Conservation (phyloP, 2,888 invertebrate genomes). For the Caenorhabditis sp. region DNA sequence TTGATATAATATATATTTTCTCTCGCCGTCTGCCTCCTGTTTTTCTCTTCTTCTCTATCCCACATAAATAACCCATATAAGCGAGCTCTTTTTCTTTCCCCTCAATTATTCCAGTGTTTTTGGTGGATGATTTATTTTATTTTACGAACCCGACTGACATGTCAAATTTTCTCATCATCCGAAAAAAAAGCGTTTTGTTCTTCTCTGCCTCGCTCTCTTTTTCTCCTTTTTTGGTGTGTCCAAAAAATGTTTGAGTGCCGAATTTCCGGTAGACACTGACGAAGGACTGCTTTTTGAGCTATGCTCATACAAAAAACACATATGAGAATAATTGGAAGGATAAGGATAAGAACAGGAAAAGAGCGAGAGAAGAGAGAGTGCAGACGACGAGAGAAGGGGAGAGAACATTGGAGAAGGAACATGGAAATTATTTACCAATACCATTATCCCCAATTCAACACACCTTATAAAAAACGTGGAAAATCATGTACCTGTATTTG, state of each 20-base stretch:
- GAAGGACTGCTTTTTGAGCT: neutral
- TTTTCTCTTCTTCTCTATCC: too few species aligned
- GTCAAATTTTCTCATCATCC: neutral
- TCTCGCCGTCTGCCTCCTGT: too few species aligned
- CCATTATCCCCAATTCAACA: too few species aligned
- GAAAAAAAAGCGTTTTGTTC: neutral
- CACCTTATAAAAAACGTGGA: too few species aligned
- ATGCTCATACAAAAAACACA: neutral
- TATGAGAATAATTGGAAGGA: too few species aligned
- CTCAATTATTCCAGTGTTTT: neutral
- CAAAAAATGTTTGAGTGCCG: neutral
- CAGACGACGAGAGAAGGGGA: neutral
- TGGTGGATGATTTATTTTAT: neutral
- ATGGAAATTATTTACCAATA: too few species aligned
- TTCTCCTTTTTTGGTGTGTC: neutral
- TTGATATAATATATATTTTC: too few species aligned
- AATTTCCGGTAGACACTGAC: neutral
- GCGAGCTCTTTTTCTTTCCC: neutral
- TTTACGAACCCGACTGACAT: neutral
- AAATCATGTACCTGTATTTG: too few species aligned
- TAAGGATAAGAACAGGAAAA: constrained; percentile 9
- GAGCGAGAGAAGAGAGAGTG: neutral
- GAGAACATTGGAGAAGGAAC: too few species aligned
- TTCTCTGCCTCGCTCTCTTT: neutral
- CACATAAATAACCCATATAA: too few species aligned